Evolutionary conservation across 1,140 invertebrate genomes (phyloP), one percentile per base, ranked within the genome.

Genomic region (Chironomus tepperi): DNA sequence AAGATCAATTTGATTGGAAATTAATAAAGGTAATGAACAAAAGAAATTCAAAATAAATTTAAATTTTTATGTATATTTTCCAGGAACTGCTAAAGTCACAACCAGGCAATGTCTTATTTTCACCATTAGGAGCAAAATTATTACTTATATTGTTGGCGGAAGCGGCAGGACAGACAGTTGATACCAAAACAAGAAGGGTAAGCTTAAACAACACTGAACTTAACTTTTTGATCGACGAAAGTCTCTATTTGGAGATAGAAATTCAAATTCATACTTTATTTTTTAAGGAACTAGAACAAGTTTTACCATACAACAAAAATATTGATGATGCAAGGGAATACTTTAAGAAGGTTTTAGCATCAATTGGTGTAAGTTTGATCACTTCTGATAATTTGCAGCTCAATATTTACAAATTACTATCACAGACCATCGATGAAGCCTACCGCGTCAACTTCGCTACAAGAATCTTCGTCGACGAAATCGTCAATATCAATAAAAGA

Each of bases 61-160:
- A 15, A n/a, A n/a, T n/a, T 57, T 0, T 34, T 34, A 34, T 34
- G 5, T 15, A 57, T 12, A 5, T n/a, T n/a, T n/a, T n/a, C n/a
- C n/a, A 57, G 47, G 47, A 12, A 10, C 12, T 57, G 3, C n/a
- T 57, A 12, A 10, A n/a, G 15, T 57, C 10, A 5, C 47, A 15
- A 57, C 47, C 7, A 57, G n/a, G n/a, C 10, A 93, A 93, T 79
- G 81, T 93, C 8, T 82, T 94, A 15, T 79, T 94, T 42, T 95
- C 93, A 0, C 93, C 93, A 0, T 83, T 93, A 76, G 92, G 92
- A 42, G 80, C 94, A 7, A 93, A 93, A 82, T 79, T 93, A 75
- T 86, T 91, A 0, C 77, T 95, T 73, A 87, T 89, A 2, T 85
- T 93, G 75, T 80, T 94, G 0, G 89, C 88, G 65, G 89, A 92